These are phyloP conservation scores for Formica exsecta DNA, from an alignment of 1,140 invertebrate genomes.

Conservation along the genomic window DNA sequence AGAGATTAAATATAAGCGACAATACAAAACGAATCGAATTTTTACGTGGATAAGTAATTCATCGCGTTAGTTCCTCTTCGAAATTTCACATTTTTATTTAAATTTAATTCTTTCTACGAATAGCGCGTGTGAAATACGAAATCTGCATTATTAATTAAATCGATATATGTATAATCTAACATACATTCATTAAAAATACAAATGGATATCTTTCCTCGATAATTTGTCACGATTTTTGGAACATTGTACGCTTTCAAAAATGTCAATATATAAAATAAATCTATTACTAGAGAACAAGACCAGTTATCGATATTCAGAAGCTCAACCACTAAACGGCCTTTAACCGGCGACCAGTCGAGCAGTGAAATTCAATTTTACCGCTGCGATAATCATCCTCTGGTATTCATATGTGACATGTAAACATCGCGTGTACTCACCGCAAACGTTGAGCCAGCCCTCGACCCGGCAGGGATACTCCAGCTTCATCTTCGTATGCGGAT, in stretches of 20 bases:
- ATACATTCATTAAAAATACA: neutral
- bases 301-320: neutral
- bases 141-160: neutral
- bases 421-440: constrained; percentile 84
- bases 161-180: neutral
- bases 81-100: constrained; percentile 3
- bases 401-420: constrained; percentile 5
- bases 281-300: neutral
- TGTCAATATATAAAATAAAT: neutral
- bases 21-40: neutral
- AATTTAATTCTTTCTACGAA: neutral
- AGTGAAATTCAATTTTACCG: neutral
- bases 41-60: neutral
- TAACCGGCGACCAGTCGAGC: neutral
- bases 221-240: neutral
- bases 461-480: constrained; percentile 88
- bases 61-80: neutral
- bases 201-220: neutral
- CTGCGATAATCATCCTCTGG: constrained; percentile 5
- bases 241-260: neutral
- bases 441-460: constrained; percentile 89
- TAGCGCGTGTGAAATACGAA: neutral
- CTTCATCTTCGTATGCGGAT: constrained; percentile 79
- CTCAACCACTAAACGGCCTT: neutral
- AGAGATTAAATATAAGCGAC: constrained; percentile 55